phyloP scores from a whole-genome alignment of 2,797 vertebrate species.

The Melanotaenia nigrans region DNA sequence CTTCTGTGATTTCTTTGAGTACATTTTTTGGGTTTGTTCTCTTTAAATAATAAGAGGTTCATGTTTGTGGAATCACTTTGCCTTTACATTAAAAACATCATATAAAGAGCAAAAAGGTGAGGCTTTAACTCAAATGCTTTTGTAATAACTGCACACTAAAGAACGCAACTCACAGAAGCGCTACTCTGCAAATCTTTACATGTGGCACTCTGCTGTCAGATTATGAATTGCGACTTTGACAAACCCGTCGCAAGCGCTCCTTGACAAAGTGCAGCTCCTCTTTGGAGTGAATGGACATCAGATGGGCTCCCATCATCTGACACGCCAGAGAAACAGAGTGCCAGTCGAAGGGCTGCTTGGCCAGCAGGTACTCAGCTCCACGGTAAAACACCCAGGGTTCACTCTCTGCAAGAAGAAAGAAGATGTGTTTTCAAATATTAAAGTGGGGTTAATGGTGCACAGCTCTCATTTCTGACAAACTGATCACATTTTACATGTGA shows the following conservation, averaged over 20 bases:
- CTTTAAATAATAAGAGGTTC: not conserved
- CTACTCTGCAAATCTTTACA: not conserved
- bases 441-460: not conserved
- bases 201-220: not conserved
- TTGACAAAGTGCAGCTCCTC: constrained; percentile 89
- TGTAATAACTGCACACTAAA: not conserved
- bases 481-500: not conserved
- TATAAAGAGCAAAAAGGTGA: not conserved
- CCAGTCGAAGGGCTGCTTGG: constrained; percentile 83
- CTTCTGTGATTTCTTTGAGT: constrained; percentile 10
- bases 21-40: constrained; percentile 12
- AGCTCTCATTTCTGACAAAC: not conserved
- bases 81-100: not conserved
- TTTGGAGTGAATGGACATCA: constrained; percentile 88
- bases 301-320: constrained; percentile 85
- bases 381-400: constrained; percentile 89
- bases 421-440: not conserved
- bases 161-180: not conserved
- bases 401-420: constrained; percentile 68
- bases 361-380: constrained; percentile 89
- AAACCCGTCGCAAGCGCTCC: constrained; percentile 87
- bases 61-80: not conserved
- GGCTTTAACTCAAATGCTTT: not conserved
- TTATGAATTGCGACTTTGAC: constrained; percentile 12
- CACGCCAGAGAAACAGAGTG: constrained; percentile 86